phyloP scores from a whole-genome alignment of 2,888 invertebrate species.

The Catocala sponsa region DNA sequence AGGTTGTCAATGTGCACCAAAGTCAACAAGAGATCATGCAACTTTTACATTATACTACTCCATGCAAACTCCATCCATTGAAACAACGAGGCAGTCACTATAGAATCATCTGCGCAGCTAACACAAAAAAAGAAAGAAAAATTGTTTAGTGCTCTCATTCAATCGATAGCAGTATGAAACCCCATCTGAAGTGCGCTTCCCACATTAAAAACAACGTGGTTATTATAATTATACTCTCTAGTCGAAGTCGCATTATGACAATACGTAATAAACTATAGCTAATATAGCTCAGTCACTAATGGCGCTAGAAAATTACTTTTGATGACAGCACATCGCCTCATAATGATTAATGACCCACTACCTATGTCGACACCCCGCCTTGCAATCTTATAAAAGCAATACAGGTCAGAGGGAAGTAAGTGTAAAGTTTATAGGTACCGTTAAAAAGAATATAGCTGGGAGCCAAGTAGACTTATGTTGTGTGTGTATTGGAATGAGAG shows the following conservation, averaged over 20 bases:
- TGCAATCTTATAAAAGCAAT: slow-evolving; percentile 47
- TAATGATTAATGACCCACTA: slow-evolving; percentile 46
- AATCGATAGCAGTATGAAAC: not conserved
- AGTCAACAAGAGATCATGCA: too few species aligned
- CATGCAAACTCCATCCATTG: too few species aligned
- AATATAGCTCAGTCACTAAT: slow-evolving; percentile 27
- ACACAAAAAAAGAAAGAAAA: too few species aligned
- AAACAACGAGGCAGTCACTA: too few species aligned
- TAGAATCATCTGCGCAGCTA: too few species aligned
- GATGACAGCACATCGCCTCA: slow-evolving; percentile 36
- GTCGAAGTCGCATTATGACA: not conserved
- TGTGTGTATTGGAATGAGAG: too few species aligned
- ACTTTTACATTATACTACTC: too few species aligned
- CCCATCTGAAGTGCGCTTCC: not conserved
- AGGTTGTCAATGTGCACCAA: too few species aligned
- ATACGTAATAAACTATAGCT: not conserved
- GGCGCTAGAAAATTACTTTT: slow-evolving; percentile 36
- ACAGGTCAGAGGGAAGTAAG: not conserved
- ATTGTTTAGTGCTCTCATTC: too few species aligned
- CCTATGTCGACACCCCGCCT: slow-evolving; percentile 33
- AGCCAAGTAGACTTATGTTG: too few species aligned
- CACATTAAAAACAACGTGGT: not conserved
- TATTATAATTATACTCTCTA: not conserved
- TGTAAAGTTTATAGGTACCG: not conserved
- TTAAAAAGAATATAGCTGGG: too few species aligned